Evolutionary conservation across 1,140 invertebrate species (phyloP), one percentile per base, ranked within the genome.

Genomic region (Drosophila pandora): DNA sequence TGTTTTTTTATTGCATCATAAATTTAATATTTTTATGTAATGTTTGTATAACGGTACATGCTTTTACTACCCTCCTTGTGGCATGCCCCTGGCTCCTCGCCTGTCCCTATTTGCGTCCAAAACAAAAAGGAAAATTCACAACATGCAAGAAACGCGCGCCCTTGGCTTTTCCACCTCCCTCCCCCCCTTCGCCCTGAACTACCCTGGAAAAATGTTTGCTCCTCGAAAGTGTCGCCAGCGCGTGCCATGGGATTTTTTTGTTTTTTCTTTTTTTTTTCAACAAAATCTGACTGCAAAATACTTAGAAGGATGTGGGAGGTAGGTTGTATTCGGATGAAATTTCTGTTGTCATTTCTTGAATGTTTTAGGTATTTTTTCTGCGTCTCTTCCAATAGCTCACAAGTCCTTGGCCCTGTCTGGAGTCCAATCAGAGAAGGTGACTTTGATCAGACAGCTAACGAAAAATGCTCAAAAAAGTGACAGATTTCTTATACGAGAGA

Each of bases 1-100:
- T 79, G 79, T 82, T 71, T 88, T 84, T 87, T 88, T 88, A 88
- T 88, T 83, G 83, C 83, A 83, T 73, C 83, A 89, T 88, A 88
- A 88, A 88, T 88, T 88, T 89, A 88, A 88, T 88, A 88, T 88
- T 88, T 88, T 89, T 88, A 88, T 88, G 83, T 83, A 77, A 88
- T 89, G 83, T 88, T 88, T 88, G 84, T 77, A 88, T 83, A 89
- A 88, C 83, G 76, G 79, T 88, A 77, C 34, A 64, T 79, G 72
- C 65, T 89, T 83, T 88, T 88, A 88, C 83, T 83, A 76, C 83
- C 79, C 83, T 67, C 37, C 65, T 70, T 68, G 56, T 48, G 56
- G 65, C 55, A 60, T 62, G 23, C 23, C 54, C 21, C 54, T 12
- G 22, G n/a, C 28, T 28, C 41, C 32, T 37, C 4, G 32, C 39